A percentile compares a stretch with the other conserved stretches of the same genome.
These are phyloP conservation scores for Zosterops lateralis DNA, from an alignment of 2,113 vertebrate species.

Conservation along the genomic window DNA sequence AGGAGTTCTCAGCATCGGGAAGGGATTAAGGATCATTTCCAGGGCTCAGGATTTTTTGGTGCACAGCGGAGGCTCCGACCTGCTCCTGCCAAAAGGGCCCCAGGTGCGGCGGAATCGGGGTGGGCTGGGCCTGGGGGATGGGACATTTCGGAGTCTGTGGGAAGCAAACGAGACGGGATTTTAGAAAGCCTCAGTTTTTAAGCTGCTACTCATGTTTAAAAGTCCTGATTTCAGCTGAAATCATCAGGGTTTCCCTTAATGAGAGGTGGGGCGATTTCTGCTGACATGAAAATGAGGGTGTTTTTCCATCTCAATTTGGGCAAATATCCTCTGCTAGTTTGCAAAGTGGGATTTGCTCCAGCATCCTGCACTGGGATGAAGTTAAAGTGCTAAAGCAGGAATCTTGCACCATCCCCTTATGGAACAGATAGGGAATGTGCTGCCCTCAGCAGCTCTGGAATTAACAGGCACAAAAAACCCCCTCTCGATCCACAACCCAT, in stretches of 20 bases:
- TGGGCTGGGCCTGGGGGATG: not conserved
- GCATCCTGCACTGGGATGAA: not conserved
- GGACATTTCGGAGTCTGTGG: not conserved
- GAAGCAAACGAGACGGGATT: not conserved
- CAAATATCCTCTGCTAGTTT: not conserved
- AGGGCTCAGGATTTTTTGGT: not conserved
- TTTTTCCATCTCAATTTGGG: not conserved
- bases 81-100: not conserved
- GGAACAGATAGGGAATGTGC: not conserved
- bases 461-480: accelerated
- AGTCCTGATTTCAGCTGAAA: not conserved
- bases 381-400: not conserved
- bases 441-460: not conserved
- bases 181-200: not conserved
- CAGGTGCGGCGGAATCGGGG: not conserved
- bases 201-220: not conserved
- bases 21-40: not conserved
- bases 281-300: not conserved
- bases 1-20: not conserved
- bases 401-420: not conserved
- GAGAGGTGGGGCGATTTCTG: not conserved
- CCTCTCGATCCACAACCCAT: not conserved
- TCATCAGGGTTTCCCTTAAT: not conserved
- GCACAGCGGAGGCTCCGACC: not conserved
- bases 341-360: not conserved